These are phyloP conservation scores for Sardinella longiceps DNA, from an alignment of 2,797 vertebrate species.

Conservation along the genomic window DNA sequence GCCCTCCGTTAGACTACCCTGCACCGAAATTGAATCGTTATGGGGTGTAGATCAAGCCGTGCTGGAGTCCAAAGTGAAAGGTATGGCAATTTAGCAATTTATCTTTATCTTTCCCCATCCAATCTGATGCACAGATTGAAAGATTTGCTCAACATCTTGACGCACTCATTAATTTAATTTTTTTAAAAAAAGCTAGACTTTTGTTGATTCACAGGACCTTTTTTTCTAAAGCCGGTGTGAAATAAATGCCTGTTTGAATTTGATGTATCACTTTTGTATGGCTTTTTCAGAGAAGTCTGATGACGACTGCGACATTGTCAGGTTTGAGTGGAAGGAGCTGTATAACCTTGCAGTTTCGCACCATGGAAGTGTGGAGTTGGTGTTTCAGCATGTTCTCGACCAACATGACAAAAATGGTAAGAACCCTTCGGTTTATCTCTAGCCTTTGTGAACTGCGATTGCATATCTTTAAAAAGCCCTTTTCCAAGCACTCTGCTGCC, in stretches of 20 bases:
- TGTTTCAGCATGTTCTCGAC: constrained; percentile 61
- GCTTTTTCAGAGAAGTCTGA: constrained; percentile 55
- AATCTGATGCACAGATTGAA: neutral
- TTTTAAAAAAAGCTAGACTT: too few species aligned
- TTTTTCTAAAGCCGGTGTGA: too few species aligned
- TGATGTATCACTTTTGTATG: neutral
- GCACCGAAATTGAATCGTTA: constrained; percentile 55
- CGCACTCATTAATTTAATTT: too few species aligned
- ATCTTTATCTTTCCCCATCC: too few species aligned
- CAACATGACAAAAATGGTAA: constrained; percentile 57
- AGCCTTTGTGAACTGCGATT: too few species aligned
- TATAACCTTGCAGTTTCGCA: constrained; percentile 52
- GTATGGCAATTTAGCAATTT: constrained; percentile 33
- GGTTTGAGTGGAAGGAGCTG: constrained; percentile 67
- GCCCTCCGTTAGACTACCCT: constrained; percentile 55
- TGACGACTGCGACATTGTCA: constrained; percentile 48
- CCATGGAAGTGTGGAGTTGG: constrained; percentile 51
- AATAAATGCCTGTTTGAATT: neutral
- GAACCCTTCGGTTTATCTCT: constrained; percentile 12
- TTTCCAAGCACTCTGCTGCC: neutral
- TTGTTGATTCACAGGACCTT: too few species aligned
- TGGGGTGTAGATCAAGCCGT: constrained; percentile 57
- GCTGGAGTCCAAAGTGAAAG: constrained; percentile 55
- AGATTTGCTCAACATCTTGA: neutral
- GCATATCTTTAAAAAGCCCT: too few species aligned